Base-by-base conservation (phyloP, 2,113 vertebrate genomes). In the Nesogale talazaci region DNA sequence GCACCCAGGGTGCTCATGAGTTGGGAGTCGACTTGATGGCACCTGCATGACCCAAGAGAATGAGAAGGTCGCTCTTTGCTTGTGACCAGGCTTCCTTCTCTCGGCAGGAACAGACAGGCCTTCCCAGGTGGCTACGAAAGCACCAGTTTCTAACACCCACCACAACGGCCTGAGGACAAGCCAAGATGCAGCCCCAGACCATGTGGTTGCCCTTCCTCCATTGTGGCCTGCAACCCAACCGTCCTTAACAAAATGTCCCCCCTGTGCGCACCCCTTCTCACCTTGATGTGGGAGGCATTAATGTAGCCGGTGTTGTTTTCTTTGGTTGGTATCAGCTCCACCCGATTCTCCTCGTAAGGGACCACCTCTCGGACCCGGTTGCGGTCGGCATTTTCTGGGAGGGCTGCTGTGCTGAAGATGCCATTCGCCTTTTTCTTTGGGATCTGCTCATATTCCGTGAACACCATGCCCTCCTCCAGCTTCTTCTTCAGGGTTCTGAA, bases 241-340 rank as follows among this genome's bases (percentile, higher is more conserved):
- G 36, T 59, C 78, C 1, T 11, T 11, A 0, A 0, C 20, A 27
- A 10, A 31, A 10, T 46, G 7, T 14, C 36, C 23, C 1, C 1
- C 3, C 31, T n/a, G n/a, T n/a, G 1, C 0, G 0, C 17, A 70
- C 38, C 29, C 23, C 59, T 56, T 6, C 52, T 87, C 95, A 99
- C 99, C 99, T 99, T 99, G 95, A 99, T 98, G 82, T 99, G 99
- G 2, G 99, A 99, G 90, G 99, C 99, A 0, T 99, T 99, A 91
- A 99, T 99, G 97, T 99, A 99, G 88, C 99, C 99, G 0, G 99
- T 99, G 80, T 98, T 99, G 89, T 99, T 99, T 94, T 99, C 99
- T 98, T 99, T 99, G 98, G 99, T 99, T 0, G 99, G 99, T 20
- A 99, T 98, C 22, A 99, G 98, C 97, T 99, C 99, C 1, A 99